Percentiles rank a stretch among this genome's conserved stretches.
Evolutionary conservation across 2,888 invertebrate species (phyloP).

Genomic region (Sericinus montela): DNA sequence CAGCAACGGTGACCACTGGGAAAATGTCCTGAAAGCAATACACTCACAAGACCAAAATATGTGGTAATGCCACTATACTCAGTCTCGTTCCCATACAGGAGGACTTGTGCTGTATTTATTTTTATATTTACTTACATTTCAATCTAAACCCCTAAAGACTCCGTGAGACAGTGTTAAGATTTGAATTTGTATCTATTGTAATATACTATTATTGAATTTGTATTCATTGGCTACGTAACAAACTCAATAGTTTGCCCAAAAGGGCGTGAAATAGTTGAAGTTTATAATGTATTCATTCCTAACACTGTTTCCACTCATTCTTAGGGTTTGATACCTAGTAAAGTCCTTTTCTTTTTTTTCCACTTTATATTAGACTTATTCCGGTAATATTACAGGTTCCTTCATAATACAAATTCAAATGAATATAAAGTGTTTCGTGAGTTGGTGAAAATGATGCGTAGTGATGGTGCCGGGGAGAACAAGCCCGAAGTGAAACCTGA

Average conservation of each 20-base stretch:
- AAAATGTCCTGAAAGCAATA: slow-evolving; percentile 81
- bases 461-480: slow-evolving; percentile 36
- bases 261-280: background rate
- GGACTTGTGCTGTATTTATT: slow-evolving; percentile 70
- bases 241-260: background rate
- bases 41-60: slow-evolving; percentile 75
- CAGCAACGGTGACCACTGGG: slow-evolving; percentile 82
- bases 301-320: slow-evolving; percentile 35
- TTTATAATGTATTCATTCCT: slow-evolving; percentile 5
- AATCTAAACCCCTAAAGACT: slow-evolving; percentile 26
- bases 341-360: slow-evolving; percentile 42
- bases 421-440: slow-evolving; percentile 72
- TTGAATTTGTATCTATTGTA: too few species aligned
- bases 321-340: slow-evolving; percentile 46
- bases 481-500: slow-evolving; percentile 65
- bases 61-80: slow-evolving; percentile 75
- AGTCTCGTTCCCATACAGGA: slow-evolving; percentile 46
- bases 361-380: slow-evolving; percentile 31
- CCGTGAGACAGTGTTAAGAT: slow-evolving; percentile 29
- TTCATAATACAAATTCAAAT: slow-evolving; percentile 62
- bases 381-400: slow-evolving; percentile 62
- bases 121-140: slow-evolving; percentile 49
- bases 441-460: slow-evolving; percentile 51
- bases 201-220: too few species aligned
- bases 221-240: too few species aligned